Evolutionary conservation across 2,888 invertebrate genomes (phyloP).

Genomic region (Augochlorella aurata): DNA sequence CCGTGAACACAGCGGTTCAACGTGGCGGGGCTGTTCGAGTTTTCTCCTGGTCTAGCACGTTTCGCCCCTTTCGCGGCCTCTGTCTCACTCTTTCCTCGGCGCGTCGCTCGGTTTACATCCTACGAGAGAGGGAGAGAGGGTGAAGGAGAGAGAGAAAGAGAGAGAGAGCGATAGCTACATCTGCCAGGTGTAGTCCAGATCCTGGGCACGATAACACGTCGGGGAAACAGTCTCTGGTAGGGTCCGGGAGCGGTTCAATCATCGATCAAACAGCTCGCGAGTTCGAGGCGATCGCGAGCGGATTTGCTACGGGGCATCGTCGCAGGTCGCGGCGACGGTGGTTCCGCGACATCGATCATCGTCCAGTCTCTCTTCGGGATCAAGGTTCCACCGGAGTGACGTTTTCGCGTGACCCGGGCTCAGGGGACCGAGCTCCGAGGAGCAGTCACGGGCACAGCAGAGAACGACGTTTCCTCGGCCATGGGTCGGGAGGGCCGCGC

Average conservation of each 20-base stretch:
- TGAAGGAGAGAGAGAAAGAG: neutral
- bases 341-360: slow-evolving; percentile 37
- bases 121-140: neutral
- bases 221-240: neutral
- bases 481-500: neutral
- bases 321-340: slow-evolving; percentile 6
- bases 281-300: slow-evolving; percentile 11
- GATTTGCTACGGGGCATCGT: slow-evolving; percentile 12
- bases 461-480: neutral
- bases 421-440: neutral
- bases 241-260: slow-evolving; percentile 27
- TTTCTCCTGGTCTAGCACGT: slow-evolving; percentile 37
- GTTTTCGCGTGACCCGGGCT: neutral
- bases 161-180: too few relatives aligned
- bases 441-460: neutral
- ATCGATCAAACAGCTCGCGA: slow-evolving; percentile 27
- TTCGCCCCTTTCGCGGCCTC: slow-evolving; percentile 30
- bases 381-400: slow-evolving; percentile 17
- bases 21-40: slow-evolving; percentile 44
- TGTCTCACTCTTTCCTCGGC: neutral
- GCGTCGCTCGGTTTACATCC: neutral
- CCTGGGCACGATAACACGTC: slow-evolving; percentile 9
- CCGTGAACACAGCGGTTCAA: slow-evolving; percentile 48
- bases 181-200: neutral
- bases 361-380: slow-evolving; percentile 12